phyloP scores from a whole-genome alignment of 2,888 invertebrate species.

The Endotricha flammealis region DNA sequence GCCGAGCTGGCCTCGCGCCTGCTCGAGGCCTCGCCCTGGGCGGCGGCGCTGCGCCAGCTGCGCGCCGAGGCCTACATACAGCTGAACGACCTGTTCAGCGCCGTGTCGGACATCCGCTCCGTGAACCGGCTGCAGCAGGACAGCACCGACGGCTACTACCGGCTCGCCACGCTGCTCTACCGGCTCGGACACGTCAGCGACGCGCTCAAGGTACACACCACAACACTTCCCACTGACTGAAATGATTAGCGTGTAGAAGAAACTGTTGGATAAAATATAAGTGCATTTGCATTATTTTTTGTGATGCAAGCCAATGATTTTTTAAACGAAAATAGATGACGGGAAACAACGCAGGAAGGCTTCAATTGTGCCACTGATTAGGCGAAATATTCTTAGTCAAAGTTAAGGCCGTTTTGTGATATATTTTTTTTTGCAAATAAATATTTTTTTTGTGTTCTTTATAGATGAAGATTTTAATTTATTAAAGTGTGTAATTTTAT shows the following conservation, averaged over 20 bases:
- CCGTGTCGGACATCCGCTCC: slow-evolving; percentile 93
- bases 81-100: slow-evolving; percentile 87
- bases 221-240: background rate
- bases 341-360: too few species aligned
- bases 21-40: slow-evolving; percentile 94
- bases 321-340: too few species aligned
- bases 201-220: slow-evolving; percentile 82
- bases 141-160: slow-evolving; percentile 91
- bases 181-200: slow-evolving; percentile 94
- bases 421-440: too few species aligned
- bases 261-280: too few species aligned
- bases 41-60: slow-evolving; percentile 87
- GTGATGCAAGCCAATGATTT: too few species aligned
- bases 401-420: too few species aligned
- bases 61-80: slow-evolving; percentile 91
- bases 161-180: slow-evolving; percentile 92
- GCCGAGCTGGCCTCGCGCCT: slow-evolving; percentile 79
- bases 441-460: background rate
- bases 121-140: slow-evolving; percentile 95
- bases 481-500: too few species aligned
- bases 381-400: too few species aligned
- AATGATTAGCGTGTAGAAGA: too few species aligned
- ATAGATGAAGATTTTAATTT: too few species aligned
- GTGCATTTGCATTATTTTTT: too few species aligned
- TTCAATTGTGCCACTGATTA: too few species aligned